phyloP scores from a whole-genome alignment of 2,797 vertebrate species.

The Falco columbarius region DNA sequence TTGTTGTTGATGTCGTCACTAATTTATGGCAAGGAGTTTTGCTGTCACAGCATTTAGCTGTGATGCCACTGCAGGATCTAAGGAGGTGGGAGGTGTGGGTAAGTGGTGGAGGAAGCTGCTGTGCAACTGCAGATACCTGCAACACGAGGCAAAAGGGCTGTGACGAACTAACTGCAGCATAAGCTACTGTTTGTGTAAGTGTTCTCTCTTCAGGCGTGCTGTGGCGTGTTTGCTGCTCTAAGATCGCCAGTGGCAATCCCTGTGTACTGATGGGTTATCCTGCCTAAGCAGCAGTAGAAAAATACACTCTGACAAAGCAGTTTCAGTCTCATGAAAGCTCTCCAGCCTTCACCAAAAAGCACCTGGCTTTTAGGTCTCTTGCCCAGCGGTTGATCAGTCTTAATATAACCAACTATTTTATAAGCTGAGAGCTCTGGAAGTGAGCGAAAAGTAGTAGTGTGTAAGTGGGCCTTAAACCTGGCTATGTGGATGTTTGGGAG shows the following conservation, averaged over 20 bases:
- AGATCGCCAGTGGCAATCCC: background rate
- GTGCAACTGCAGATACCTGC: background rate
- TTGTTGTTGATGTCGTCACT: background rate
- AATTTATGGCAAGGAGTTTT: background rate
- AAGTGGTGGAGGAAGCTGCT: slow-evolving; percentile 24
- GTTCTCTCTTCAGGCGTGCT: slow-evolving; percentile 15
- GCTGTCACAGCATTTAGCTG: slow-evolving; percentile 35
- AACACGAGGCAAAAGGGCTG: slow-evolving; percentile 1
- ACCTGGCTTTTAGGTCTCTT: background rate
- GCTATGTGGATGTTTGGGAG: background rate
- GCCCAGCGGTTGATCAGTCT: background rate
- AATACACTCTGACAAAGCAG: slow-evolving; percentile 29
- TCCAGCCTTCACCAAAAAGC: background rate
- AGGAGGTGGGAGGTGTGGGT: background rate
- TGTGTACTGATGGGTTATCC: background rate
- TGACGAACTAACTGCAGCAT: background rate
- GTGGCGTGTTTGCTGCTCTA: background rate
- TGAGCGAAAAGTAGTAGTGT: background rate
- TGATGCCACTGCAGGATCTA: background rate
- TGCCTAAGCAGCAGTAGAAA: background rate
- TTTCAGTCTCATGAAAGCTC: background rate
- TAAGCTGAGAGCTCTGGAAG: background rate
- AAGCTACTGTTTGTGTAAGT: background rate
- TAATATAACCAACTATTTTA: background rate
- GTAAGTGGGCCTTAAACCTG: background rate